Evolutionary conservation across 2,797 vertebrate species (phyloP), one percentile per base, ranked within the genome.

Genomic region (Huso huso): DNA sequence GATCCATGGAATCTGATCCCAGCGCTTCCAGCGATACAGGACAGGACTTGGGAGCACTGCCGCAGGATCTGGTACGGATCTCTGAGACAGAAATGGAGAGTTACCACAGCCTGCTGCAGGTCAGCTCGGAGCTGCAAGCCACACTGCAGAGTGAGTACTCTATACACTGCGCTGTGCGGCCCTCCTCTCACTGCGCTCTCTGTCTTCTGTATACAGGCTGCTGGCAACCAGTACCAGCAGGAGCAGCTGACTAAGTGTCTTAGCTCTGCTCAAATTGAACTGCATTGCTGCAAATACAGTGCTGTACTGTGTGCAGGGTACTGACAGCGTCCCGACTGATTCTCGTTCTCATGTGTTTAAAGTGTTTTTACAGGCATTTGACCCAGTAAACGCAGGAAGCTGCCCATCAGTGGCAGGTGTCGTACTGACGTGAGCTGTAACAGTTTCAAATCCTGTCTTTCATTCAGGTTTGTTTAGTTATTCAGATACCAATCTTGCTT

Each of bases 71-170:
- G 51, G 72, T 77, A 74, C 75, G 74, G 69, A 75, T 81, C 71
- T 81, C 90, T 2, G 81, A 85, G 48, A 80, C 77, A 78, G 89
- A 92, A 73, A 93, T 94, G 89, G 89, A 91, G 80, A 85, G 87
- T 72, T 94, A 95, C 80, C 91, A 86, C 77, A 79, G 83, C 78
- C 88, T 96, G 66, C 85, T 93, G 83, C 91, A 88, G 72, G 84
- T 90, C 10, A 87, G 91, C 76, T 90, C 88, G n/a, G 82, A 88
- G 85, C 86, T 93, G 37, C 82, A 93, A 81, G 82, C 79, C 78
- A 87, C 83, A 48, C 78, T 86, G 81, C 87, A 86, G 81, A 81
- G 94, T 97, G 83, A 92, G 94, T 88, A 75, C 65, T 6, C 64
- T 15, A 66, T 51, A 15, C 48, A 18, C 49, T 76, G 69, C 61